Conservation (phyloP, 2,113 vertebrate species). For the Callipepla squamata region DNA sequence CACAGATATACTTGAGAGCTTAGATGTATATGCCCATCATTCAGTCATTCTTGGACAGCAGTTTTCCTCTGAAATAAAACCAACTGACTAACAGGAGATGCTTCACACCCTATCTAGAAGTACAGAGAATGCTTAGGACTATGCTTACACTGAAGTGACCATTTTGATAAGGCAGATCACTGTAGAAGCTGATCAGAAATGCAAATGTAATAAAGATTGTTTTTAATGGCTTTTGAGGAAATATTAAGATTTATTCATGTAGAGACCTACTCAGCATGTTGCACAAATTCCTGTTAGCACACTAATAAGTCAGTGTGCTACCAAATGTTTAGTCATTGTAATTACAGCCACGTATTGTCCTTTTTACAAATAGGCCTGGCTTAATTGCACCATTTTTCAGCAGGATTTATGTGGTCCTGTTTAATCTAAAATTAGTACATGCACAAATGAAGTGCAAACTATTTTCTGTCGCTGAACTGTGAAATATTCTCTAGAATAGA, state of each 20-base stretch:
- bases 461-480: slow-evolving; percentile 69
- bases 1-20: background rate
- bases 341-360: slow-evolving; percentile 80
- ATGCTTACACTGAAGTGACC: background rate
- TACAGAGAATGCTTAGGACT: background rate
- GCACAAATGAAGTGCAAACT: slow-evolving; percentile 77
- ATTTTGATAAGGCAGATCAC: background rate
- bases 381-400: slow-evolving; percentile 81
- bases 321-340: slow-evolving; percentile 74
- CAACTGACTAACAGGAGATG: background rate
- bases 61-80: background rate
- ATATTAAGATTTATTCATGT: slow-evolving; percentile 75
- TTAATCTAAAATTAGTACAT: slow-evolving; percentile 80
- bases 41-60: background rate
- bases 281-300: slow-evolving; percentile 73
- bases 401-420: slow-evolving; percentile 75
- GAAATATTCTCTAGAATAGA: slow-evolving; percentile 60
- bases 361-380: slow-evolving; percentile 76
- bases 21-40: background rate
- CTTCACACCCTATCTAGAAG: background rate
- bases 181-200: slow-evolving; percentile 28
- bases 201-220: slow-evolving; percentile 9
- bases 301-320: slow-evolving; percentile 80
- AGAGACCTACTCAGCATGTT: slow-evolving; percentile 76
- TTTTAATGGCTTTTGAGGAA: slow-evolving; percentile 37